Evolutionary conservation across 1,140 invertebrate genomes (phyloP).

Genomic region (Epicauta chinensis): DNA sequence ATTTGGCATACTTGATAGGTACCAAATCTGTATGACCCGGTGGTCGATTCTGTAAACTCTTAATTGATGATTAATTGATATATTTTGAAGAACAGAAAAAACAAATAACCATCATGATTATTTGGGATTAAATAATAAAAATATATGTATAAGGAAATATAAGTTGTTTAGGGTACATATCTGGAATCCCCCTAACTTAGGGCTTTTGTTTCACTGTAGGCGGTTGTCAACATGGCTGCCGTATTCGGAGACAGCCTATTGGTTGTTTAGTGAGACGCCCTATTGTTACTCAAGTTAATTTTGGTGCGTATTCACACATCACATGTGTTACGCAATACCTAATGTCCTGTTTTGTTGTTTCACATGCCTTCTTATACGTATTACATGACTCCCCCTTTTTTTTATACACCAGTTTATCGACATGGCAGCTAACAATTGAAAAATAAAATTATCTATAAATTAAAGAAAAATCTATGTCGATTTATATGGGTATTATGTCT

Average conservation of each 20-base stretch:
- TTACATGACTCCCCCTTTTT: background rate
- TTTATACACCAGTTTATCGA: background rate
- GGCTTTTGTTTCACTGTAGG: slow-evolving; percentile 23
- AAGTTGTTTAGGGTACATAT: background rate
- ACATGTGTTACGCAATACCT: slow-evolving; percentile 8
- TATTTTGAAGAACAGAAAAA: too few relatives aligned
- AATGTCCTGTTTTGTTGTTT: slow-evolving; percentile 10
- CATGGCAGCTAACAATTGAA: background rate
- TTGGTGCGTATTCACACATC: slow-evolving; percentile 20
- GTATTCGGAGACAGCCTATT: slow-evolving; percentile 19
- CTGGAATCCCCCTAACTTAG: slow-evolving; percentile 2
- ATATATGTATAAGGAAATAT: too few relatives aligned
- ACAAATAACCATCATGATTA: too few relatives aligned
- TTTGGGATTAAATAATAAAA: too few relatives aligned
- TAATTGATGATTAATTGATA: too few relatives aligned
- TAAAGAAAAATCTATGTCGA: background rate
- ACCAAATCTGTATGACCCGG: too few relatives aligned
- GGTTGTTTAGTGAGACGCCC: slow-evolving; percentile 21
- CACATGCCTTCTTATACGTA: slow-evolving; percentile 1
- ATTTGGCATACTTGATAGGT: too few relatives aligned
- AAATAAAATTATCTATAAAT: background rate
- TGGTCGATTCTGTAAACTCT: too few relatives aligned
- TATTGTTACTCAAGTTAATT: slow-evolving; percentile 13
- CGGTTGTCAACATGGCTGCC: slow-evolving; percentile 27
- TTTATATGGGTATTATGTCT: background rate